Conservation (phyloP, 1,140 invertebrate species). For the Subanguina moxae region DNA sequence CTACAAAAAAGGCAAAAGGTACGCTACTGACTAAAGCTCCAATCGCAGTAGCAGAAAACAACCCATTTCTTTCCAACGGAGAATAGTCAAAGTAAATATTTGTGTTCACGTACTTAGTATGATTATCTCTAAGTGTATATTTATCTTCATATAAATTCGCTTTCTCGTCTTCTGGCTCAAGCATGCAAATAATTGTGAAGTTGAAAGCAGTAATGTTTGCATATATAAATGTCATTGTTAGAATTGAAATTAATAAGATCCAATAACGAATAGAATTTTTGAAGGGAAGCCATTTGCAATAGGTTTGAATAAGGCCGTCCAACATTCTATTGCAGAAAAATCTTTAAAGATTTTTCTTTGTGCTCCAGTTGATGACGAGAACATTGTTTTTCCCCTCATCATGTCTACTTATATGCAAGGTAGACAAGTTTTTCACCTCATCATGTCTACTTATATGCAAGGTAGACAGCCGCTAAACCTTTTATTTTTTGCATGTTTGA, state of each 20-base stretch:
- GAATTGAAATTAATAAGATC: neutral
- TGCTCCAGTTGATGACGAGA: no score
- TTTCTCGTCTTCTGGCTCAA: neutral
- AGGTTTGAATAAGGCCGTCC: no score
- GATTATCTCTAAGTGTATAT: neutral
- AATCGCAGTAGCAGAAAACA: neutral
- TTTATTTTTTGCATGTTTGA: no score
- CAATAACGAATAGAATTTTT: neutral
- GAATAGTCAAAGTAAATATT: neutral
- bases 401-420: no score
- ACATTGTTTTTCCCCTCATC: no score
- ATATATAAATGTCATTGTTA: neutral
- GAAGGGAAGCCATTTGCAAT: no score
- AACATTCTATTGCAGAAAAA: no score
- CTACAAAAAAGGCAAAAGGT: neutral
- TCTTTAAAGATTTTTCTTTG: no score
- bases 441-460: no score
- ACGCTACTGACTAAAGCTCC: neutral
- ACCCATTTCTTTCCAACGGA: neutral
- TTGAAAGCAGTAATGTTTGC: neutral
- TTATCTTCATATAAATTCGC: neutral
- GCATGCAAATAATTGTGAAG: conserved; percentile 1
- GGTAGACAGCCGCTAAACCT: no score
- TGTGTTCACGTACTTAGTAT: neutral
- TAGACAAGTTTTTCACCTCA: no score